phyloP scores from a whole-genome alignment of 2,113 vertebrate genomes.

The Pseudolaguvia tuberculata region DNA sequence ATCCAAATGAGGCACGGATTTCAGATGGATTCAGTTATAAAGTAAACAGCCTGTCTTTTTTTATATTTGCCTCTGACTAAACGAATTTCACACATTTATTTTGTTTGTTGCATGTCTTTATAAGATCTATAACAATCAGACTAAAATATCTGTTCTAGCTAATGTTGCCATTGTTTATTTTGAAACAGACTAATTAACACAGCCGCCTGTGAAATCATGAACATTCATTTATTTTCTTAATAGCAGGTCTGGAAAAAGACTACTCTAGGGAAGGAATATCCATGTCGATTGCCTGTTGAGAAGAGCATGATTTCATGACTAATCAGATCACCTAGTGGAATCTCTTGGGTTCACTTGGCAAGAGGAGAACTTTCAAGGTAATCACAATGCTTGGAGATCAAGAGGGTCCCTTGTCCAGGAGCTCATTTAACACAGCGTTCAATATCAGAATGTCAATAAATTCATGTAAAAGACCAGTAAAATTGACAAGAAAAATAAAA shows the following conservation, averaged over 20 bases:
- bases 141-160: background rate
- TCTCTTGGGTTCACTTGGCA: background rate
- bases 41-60: slow-evolving; percentile 7
- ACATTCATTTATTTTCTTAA: slow-evolving; percentile 34
- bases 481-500: slow-evolving; percentile 18
- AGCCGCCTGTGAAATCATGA: slow-evolving; percentile 12
- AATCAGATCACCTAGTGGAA: slow-evolving; percentile 36
- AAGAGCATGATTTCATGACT: slow-evolving; percentile 36
- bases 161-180: slow-evolving; percentile 11
- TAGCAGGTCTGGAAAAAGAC: slow-evolving; percentile 33
- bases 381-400: background rate
- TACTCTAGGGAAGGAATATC: slow-evolving; percentile 25
- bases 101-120: background rate
- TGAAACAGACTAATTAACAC: slow-evolving; percentile 2
- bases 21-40: background rate
- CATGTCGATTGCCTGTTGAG: slow-evolving; percentile 22
- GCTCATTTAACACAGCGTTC: background rate
- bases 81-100: background rate
- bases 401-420: background rate
- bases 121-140: background rate
- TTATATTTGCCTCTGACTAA: background rate
- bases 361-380: background rate
- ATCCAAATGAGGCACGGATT: slow-evolving; percentile 3
- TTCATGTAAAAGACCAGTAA: background rate
- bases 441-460: background rate